Percentiles rank a stretch among this genome's conserved stretches.
Conservation (phyloP, 2,113 vertebrate species). For the Peucedramus taeniatus region DNA sequence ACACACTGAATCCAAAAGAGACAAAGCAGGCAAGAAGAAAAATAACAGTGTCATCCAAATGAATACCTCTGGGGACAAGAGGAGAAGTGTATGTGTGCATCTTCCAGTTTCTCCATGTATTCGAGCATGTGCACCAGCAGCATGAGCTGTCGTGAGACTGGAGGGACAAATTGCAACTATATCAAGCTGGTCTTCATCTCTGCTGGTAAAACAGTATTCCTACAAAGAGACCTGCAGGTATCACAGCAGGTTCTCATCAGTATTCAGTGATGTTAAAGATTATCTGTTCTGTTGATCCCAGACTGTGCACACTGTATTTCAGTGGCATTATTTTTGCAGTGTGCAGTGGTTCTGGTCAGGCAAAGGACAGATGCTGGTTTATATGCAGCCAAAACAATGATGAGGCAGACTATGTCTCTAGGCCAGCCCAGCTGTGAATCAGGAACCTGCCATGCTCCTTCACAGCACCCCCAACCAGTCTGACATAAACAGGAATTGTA, state of each 20-base stretch:
- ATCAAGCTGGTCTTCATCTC: neutral
- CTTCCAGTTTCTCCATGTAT: neutral
- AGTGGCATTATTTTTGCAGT: fast-evolving
- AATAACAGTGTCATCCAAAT: neutral
- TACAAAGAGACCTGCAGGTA: neutral
- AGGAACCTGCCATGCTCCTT: neutral
- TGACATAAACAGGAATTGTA: neutral
- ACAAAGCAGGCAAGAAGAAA: neutral
- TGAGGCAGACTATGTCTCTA: neutral
- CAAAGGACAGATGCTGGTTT: neutral
- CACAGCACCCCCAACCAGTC: neutral
- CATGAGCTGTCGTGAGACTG: neutral
- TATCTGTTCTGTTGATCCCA: neutral
- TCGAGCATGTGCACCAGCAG: neutral
- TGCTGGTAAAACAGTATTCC: neutral
- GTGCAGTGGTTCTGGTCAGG: neutral
- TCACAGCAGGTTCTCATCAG: neutral
- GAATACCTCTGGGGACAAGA: neutral
- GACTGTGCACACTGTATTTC: neutral
- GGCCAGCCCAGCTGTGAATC: neutral
- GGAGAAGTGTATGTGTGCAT: neutral
- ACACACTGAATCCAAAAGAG: neutral
- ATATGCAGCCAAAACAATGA: fast-evolving
- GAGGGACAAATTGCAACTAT: neutral
- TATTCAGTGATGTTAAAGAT: neutral